Base-by-base conservation (phyloP, 2,797 vertebrate genomes). In the Falco berigora region DNA sequence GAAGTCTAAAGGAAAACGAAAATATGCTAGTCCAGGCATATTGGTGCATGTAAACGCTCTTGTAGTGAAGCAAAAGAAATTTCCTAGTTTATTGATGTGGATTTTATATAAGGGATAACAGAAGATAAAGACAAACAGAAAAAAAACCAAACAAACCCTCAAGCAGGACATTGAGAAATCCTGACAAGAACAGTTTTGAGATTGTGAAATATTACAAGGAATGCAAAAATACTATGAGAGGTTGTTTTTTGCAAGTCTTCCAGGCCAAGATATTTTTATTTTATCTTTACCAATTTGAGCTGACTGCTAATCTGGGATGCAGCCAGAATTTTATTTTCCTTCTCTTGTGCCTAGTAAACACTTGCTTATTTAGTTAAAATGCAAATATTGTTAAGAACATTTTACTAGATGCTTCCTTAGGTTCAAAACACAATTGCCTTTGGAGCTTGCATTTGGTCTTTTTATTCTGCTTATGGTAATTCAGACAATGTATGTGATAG, bases 281-380 rank as follows among this genome's bases (percentile, higher is more conserved):
- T 95, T 94, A 61, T 79, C 64, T 94, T 88, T 68, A 83, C 38
- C 78, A 87, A 11, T 95, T 87, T 89, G 68, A 93, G 78, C 52
- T 89, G 80, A 61, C 64, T 97, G 67, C 42, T 93, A 89, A 61
- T 79, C 86, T 95, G 86, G 75, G 72, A 89, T 62, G 64, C 34
- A 94, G 86, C 77, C 81, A 96, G 68, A 93, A 73, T 96, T 94
- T 93, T 91, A 87, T 96, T 96, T 96, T 94, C 62, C 24, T 93
- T 88, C 92, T 94, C 92, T 77, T 89, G 81, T 89, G 78, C 84
- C 93, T 96, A 75, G 78, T 93, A 97, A 96, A 95, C 86, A 77
- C 68, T 87, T 89, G 63, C 88, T 93, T 97, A 94, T 94, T 96
- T 94, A 87, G 93, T 95, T 92, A 93, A 95, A 96, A 96, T 96